A percentile compares a stretch with the other conserved stretches of the same genome.
These are phyloP conservation scores for Benitochromis conjunctus DNA, from an alignment of 2,113 vertebrate genomes.

Conservation along the genomic window DNA sequence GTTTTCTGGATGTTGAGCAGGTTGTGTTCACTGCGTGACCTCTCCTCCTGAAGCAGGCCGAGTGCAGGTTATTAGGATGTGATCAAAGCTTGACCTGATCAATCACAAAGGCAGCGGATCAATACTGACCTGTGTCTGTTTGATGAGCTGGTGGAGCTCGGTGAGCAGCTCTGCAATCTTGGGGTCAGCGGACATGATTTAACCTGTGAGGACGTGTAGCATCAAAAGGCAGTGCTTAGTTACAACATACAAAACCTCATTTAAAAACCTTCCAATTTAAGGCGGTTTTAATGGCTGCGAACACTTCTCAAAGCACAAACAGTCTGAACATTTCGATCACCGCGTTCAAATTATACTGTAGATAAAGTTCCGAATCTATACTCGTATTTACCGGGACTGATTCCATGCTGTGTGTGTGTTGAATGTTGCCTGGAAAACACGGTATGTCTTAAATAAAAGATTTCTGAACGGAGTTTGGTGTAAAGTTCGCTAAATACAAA, in stretches of 20 bases:
- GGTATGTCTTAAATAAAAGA: not conserved
- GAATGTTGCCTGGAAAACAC: not conserved
- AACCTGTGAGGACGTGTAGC: not conserved
- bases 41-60: constrained; percentile 77
- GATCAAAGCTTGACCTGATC: not conserved
- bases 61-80: not conserved
- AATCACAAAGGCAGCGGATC: not conserved
- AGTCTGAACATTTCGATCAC: not conserved
- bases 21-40: constrained; percentile 89
- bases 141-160: constrained; percentile 89
- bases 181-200: constrained; percentile 82
- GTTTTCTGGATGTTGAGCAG: constrained; percentile 93
- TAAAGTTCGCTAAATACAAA: not conserved
- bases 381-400: no score
- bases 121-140: constrained; percentile 84
- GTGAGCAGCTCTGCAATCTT: constrained; percentile 86
- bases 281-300: not conserved
- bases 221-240: not conserved
- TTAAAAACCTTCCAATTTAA: not conserved
- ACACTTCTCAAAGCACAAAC: not conserved
- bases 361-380: not conserved
- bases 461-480: not conserved
- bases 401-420: accelerated
- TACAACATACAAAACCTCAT: not conserved
- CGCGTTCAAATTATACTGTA: accelerated